phyloP scores from a whole-genome alignment of 2,888 invertebrate genomes.

The Prosapia bicincta region DNA sequence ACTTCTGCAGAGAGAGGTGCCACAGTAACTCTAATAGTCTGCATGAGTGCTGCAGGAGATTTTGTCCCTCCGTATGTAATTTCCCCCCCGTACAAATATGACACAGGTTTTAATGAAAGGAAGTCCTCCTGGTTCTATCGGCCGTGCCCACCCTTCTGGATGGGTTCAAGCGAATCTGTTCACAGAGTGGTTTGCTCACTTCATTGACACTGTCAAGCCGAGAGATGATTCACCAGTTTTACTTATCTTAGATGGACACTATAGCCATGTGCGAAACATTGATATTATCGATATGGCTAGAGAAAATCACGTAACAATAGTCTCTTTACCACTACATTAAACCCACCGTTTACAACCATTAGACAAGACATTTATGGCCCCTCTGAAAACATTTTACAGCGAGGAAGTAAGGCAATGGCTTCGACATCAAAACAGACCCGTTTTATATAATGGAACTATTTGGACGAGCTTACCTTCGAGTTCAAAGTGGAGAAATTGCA shows the following conservation, averaged over 20 bases:
- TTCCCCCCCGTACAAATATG: background rate
- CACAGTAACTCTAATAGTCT: background rate
- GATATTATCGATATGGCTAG: constrained; percentile 24
- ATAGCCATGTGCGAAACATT: too few species aligned
- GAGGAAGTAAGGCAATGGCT: constrained; percentile 35
- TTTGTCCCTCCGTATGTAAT: background rate
- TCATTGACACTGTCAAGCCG: background rate
- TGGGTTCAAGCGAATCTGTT: background rate
- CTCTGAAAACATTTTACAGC: constrained; percentile 27
- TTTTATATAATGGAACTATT: background rate
- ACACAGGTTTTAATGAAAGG: too few species aligned
- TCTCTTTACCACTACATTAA: constrained; percentile 26
- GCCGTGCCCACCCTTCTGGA: too few species aligned
- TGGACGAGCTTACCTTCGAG: background rate
- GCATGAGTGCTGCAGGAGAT: background rate
- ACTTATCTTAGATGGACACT: too few species aligned
- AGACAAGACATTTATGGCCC: constrained; percentile 27
- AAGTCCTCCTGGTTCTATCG: too few species aligned
- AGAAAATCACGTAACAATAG: constrained; percentile 22
- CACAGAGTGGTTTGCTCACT: background rate
- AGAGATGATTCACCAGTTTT: too few species aligned
- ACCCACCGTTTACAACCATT: constrained; percentile 25
- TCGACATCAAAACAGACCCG: too few species aligned
- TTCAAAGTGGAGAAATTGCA: background rate
- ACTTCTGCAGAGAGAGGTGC: background rate